Base-by-base conservation (phyloP, 2,797 vertebrate genomes). In the Lycodopsis pacificus region DNA sequence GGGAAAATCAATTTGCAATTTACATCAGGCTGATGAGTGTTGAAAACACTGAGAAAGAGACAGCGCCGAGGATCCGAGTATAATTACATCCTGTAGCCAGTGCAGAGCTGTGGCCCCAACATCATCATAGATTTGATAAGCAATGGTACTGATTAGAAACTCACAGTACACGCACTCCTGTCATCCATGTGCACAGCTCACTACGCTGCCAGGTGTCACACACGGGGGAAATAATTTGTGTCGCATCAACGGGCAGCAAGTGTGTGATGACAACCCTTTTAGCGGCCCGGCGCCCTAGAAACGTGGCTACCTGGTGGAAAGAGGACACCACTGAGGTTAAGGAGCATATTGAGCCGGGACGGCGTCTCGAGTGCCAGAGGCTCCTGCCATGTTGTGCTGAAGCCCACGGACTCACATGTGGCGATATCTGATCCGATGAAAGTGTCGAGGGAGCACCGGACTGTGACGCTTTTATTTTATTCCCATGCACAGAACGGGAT, bases 1-100 rank as follows among this genome's bases (percentile, higher is more conserved):
- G 88, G 82, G 67, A 59, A 94, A 95, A 95, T 96, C 95, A 93
- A 95, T 96, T 94, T 91, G 91, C 85, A 94, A 96, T 96, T 95
- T 94, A 94, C 94, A 95, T 94, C 91, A 92, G 90, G 88, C 86
- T 91, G 90, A 93, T 92, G 90, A 90, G 91, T 91, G 93, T 93
- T 94, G 90, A 91, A 94, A 94, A 94, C 90, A 85, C 79, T 73
- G 73, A 91, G 89, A 92, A 93, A 93, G 76, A 89, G 93, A 91
- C 82, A 81, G 92, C 77, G 86, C 70, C 61, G 42, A 91, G 79
- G 74, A 83, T 73, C 76, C 36, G 62, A 84, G 83, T 85, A 89
- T 95, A 94, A 95, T 94, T 94, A 95, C 91, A 94, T 81, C 73
- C 76, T 57, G 3, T 27, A 78, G 85, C 65, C 73, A 63, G 65